A percentile compares a stretch with the other conserved stretches of the same genome.
Conservation (phyloP, 2,113 vertebrate genomes). For the Hemiprocne comata region DNA sequence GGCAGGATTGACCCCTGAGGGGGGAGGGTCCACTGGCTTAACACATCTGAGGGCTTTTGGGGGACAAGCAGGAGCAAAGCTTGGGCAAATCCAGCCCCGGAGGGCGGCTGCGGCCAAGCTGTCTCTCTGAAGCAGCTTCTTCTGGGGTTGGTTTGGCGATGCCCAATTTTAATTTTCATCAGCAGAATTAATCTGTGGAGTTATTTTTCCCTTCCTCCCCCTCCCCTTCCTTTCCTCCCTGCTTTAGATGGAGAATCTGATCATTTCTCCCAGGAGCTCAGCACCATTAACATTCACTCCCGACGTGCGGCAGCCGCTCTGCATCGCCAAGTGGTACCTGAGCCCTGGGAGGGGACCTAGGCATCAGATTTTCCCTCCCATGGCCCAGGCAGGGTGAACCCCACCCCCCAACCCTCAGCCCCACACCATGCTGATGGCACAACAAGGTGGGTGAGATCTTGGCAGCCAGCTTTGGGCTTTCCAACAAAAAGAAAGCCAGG, state of each 20-base stretch:
- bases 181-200: slow-evolving; percentile 29
- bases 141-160: background rate
- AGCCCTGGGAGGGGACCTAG: background rate
- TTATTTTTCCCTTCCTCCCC: slow-evolving; percentile 14
- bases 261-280: slow-evolving; percentile 45
- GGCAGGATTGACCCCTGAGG: accelerated
- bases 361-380: background rate
- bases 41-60: accelerated
- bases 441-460: background rate
- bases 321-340: background rate
- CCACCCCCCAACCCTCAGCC: background rate
- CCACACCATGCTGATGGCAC: accelerated
- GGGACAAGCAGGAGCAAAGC: background rate
- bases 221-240: slow-evolving; percentile 16
- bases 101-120: background rate
- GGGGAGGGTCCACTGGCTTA: background rate
- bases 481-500: background rate
- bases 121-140: background rate
- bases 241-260: slow-evolving; percentile 11
- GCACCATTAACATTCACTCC: slow-evolving; percentile 53
- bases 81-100: accelerated
- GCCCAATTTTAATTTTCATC: slow-evolving; percentile 32
- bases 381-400: background rate
- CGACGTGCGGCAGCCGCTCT: background rate
- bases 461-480: background rate